Evolutionary conservation across 2,797 vertebrate species (phyloP).

Genomic region (Sebastes ruberrimus): DNA sequence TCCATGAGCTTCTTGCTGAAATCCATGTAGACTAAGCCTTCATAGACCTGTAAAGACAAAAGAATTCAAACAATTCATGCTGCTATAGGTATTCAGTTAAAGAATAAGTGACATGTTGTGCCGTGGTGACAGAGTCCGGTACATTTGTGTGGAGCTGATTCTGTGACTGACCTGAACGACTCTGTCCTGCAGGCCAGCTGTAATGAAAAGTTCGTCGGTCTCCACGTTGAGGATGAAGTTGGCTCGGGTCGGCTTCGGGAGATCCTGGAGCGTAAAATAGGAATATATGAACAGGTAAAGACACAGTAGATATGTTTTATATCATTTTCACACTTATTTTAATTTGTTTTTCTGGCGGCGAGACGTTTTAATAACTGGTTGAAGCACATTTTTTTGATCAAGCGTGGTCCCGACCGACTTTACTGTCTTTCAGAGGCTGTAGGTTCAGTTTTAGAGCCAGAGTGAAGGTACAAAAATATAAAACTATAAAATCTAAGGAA

Average conservation of each 20-base stretch:
- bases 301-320: neutral
- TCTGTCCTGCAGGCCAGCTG: conserved; percentile 87
- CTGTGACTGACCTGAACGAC: conserved; percentile 83
- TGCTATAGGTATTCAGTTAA: neutral
- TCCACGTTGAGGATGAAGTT: conserved; percentile 89
- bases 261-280: conserved; percentile 72
- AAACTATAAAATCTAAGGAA: no score
- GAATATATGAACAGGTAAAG: neutral
- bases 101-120: neutral
- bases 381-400: no score
- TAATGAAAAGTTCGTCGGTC: conserved; percentile 87
- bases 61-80: neutral
- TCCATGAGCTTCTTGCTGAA: conserved; percentile 85
- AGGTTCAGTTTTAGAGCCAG: no score
- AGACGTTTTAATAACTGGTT: neutral
- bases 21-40: conserved; percentile 89
- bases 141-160: neutral
- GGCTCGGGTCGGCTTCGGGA: conserved; percentile 82
- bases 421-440: no score
- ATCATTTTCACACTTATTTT: neutral
- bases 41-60: conserved; percentile 80
- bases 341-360: neutral
- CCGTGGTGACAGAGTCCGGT: neutral
- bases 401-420: no score
- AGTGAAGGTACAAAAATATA: no score